phyloP scores from a whole-genome alignment of 2,888 invertebrate species.

The Amblyjoppa fuscipennis region DNA sequence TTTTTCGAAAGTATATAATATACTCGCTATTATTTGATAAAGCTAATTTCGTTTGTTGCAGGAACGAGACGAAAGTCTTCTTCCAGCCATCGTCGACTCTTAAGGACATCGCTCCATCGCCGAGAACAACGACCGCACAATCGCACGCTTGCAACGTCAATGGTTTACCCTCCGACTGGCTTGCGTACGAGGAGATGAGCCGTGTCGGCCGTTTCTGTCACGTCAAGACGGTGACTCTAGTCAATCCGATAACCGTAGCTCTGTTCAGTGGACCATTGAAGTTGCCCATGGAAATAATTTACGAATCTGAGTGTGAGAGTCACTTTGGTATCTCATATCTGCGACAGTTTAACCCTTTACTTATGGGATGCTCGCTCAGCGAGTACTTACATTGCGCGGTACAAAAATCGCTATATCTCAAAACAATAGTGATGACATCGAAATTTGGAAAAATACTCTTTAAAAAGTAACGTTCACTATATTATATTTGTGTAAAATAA shows the following conservation, averaged over 20 bases:
- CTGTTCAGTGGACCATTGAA: constrained; percentile 91
- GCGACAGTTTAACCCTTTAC: no score
- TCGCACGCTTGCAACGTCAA: constrained; percentile 84
- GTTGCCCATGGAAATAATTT: constrained; percentile 86
- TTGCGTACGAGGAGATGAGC: constrained; percentile 94
- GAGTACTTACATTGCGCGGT: no score
- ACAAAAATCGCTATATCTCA: no score
- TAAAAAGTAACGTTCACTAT: no score
- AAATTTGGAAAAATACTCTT: no score
- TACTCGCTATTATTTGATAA: neutral
- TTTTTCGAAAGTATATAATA: neutral
- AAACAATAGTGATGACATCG: no score
- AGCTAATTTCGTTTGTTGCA: constrained; percentile 77
- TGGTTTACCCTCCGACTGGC: constrained; percentile 91
- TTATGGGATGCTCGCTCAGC: no score
- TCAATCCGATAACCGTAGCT: constrained; percentile 93
- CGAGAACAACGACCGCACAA: constrained; percentile 79
- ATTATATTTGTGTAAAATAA: no score
- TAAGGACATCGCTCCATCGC: constrained; percentile 83
- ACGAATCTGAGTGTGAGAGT: constrained; percentile 83
- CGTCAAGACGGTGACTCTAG: constrained; percentile 92
- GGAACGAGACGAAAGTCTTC: constrained; percentile 88
- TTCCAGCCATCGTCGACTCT: constrained; percentile 89
- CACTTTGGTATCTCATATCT: neutral
- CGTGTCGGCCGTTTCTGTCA: constrained; percentile 90